Evolutionary conservation across 2,797 vertebrate species (phyloP).

Genomic region (Pseudotriccus pelzelni): DNA sequence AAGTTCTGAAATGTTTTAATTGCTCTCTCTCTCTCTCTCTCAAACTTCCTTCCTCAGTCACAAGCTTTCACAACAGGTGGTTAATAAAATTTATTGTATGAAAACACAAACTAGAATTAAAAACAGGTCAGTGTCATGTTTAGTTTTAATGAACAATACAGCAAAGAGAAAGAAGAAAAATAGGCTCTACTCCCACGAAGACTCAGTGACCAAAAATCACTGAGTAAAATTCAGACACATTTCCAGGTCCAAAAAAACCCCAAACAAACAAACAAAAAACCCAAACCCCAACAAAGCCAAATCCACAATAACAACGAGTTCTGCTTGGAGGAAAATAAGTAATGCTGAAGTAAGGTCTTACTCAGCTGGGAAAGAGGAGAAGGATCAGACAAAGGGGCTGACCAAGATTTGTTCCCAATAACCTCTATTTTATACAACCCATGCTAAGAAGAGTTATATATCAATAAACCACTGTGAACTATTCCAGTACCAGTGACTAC

Average conservation of each 20-base stretch:
- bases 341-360: not conserved
- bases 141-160: not conserved
- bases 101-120: not conserved
- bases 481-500: not conserved
- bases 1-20: not conserved
- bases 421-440: not conserved
- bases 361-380: not conserved
- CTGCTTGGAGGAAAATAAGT: not conserved
- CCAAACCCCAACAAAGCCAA: not conserved
- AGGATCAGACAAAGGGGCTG: not conserved
- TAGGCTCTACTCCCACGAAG: not conserved
- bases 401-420: not conserved
- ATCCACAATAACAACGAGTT: not conserved
- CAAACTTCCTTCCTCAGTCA: not conserved
- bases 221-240: not conserved
- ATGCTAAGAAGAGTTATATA: not conserved
- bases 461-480: not conserved
- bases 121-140: not conserved
- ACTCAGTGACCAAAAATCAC: not conserved
- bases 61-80: not conserved
- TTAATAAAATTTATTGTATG: not conserved
- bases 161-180: not conserved
- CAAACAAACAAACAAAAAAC: rapidly evolving
- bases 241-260: not conserved
- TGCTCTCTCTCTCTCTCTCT: not conserved